phyloP scores from a whole-genome alignment of 2,797 vertebrate genomes.

The Nannoperca australis region DNA sequence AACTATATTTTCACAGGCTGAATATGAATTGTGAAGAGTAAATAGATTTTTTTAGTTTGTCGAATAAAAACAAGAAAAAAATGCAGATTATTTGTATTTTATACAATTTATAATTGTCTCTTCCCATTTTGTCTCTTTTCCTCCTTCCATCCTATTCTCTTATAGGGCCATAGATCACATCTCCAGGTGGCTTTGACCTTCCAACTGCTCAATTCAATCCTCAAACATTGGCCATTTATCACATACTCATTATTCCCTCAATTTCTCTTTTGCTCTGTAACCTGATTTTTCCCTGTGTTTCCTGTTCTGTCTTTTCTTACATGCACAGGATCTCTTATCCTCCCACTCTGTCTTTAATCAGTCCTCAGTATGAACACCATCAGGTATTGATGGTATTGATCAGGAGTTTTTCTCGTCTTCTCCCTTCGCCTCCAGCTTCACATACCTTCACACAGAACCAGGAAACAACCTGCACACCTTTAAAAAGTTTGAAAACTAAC shows the following conservation, averaged over 20 bases:
- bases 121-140: background rate
- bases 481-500: slow-evolving; percentile 30
- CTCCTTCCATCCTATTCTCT: background rate
- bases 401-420: slow-evolving; percentile 7
- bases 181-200: slow-evolving; percentile 20
- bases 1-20: background rate
- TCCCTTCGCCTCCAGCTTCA: slow-evolving; percentile 1
- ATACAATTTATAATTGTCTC: background rate
- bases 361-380: slow-evolving; percentile 29
- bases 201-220: background rate
- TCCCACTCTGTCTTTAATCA: slow-evolving; percentile 8
- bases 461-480: slow-evolving; percentile 4
- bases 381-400: slow-evolving; percentile 41
- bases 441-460: slow-evolving; percentile 15
- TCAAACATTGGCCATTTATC: slow-evolving; percentile 9
- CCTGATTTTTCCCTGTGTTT: background rate
- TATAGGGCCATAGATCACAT: slow-evolving; percentile 9
- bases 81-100: background rate
- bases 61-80: background rate
- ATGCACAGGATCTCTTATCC: background rate
- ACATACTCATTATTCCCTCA: background rate
- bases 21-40: background rate
- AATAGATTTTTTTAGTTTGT: background rate
- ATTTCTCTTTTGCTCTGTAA: background rate
- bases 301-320: background rate